Conservation (phyloP, 1,140 invertebrate genomes). For the Seison nebaliae region DNA sequence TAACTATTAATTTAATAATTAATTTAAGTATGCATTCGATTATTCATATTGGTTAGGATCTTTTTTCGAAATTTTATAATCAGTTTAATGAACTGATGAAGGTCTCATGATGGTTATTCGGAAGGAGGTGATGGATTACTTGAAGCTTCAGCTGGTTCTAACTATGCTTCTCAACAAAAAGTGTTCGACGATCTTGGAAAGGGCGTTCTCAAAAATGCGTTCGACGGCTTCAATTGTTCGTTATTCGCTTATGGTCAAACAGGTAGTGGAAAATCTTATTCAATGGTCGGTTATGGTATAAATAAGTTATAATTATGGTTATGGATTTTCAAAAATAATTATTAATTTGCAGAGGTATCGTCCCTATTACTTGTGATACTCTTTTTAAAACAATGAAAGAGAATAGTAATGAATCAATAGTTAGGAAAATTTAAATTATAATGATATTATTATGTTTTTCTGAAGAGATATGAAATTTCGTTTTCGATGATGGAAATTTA, state of each 20-base stretch:
- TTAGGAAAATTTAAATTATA: background rate
- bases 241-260: conserved; percentile 49
- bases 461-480: conserved; percentile 25
- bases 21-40: conserved; percentile 24
- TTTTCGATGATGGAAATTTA: conserved; percentile 31
- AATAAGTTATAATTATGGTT: conserved; percentile 15
- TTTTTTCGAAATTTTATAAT: background rate
- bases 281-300: conserved; percentile 34
- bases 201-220: conserved; percentile 36
- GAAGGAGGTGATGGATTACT: conserved; percentile 18
- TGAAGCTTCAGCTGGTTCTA: conserved; percentile 17
- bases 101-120: conserved; percentile 28
- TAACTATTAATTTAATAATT: no score
- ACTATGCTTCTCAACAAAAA: conserved; percentile 27
- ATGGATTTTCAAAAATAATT: background rate
- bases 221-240: conserved; percentile 31
- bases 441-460: background rate
- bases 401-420: background rate
- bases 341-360: conserved; percentile 20
- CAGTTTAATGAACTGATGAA: conserved; percentile 13
- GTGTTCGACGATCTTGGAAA: conserved; percentile 37
- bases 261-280: conserved; percentile 47
- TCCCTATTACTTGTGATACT: conserved; percentile 28
- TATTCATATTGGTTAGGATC: conserved; percentile 24
- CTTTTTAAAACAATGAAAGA: conserved; percentile 20